Base-by-base conservation (phyloP, 1,140 invertebrate species). In the Hylyphantes graminicola region DNA sequence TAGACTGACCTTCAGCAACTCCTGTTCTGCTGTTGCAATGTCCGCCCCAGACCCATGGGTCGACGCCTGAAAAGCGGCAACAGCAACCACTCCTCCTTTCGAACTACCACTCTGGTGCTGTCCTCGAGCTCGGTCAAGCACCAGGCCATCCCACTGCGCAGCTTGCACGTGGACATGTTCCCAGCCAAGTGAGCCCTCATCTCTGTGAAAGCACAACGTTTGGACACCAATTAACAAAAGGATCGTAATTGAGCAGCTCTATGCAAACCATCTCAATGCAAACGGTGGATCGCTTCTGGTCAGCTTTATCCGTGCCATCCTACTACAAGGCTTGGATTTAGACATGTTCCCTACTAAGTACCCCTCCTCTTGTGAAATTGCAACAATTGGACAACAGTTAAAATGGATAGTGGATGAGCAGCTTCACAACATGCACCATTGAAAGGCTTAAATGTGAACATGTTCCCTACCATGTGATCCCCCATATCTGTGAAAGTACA, bases 1-100 rank as follows among this genome's bases (percentile, higher is more conserved):
- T 63, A 82, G 80, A 74, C 80, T 19, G 80, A 82, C 67, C 51
- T 82, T n/a, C 73, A 82, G 13, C 80, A 82, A 51, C 21, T 82
- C 12, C 2, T 82, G 17, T 82, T 82, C 17, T 82, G 80, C 12
- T 82, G 80, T 19, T 82, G 80, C 70, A 11, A 70, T 48, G 35
- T 48, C 7, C 54, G 53, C 7, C 68, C 80, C 17, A 70, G 70
- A 13, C 48, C 48, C 13, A 65, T 19, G 50, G 80, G 57, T 3
- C 13, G 70, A 7, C 57, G 80, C 21, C 70, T 82, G 11, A 82
- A 82, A 51, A 82, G 67, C 61, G 12, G 51, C 53, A 82, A 61
- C 21, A 63, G 74, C 70, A 70, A 82, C 70, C 73, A 72, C 61
- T 82, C 80, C 11, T 82, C 74, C 50, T 72, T 70, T 19, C 73